A percentile compares a stretch with the other conserved stretches of the same genome.
These are phyloP conservation scores for Camelus dromedarius DNA, from an alignment of 2,113 vertebrate genomes.

Conservation along the genomic window DNA sequence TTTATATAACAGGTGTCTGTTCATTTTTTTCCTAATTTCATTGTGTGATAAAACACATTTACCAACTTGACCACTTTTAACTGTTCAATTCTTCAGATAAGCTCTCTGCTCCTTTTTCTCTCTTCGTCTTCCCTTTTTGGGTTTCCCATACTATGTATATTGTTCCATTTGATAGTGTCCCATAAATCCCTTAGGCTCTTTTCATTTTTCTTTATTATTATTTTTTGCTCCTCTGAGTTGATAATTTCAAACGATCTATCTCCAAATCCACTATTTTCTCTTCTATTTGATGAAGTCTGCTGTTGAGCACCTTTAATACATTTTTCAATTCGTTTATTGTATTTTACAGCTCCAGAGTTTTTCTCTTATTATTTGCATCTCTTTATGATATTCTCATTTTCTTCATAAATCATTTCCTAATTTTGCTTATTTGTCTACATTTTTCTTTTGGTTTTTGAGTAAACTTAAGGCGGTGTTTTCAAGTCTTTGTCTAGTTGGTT, in stretches of 20 bases:
- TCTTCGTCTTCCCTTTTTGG: not conserved
- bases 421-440: not conserved
- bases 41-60: not conserved
- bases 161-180: not conserved
- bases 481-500: not conserved
- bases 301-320: not conserved
- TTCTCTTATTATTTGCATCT: not conserved
- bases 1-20: not conserved
- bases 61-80: not conserved
- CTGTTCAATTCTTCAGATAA: not conserved
- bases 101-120: not conserved
- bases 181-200: not conserved
- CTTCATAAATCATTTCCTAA: not conserved
- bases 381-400: not conserved
- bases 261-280: not conserved
- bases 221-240: not conserved
- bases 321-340: not conserved
- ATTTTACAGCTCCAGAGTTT: not conserved
- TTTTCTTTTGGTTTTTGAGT: not conserved
- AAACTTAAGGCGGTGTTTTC: not conserved
- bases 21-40: not conserved
- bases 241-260: not conserved
- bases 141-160: not conserved
- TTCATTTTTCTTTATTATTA: not conserved
- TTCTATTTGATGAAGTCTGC: not conserved